Evolutionary conservation across 1,140 invertebrate species (phyloP).

Genomic region (Pseudachorutes palmiensis): DNA sequence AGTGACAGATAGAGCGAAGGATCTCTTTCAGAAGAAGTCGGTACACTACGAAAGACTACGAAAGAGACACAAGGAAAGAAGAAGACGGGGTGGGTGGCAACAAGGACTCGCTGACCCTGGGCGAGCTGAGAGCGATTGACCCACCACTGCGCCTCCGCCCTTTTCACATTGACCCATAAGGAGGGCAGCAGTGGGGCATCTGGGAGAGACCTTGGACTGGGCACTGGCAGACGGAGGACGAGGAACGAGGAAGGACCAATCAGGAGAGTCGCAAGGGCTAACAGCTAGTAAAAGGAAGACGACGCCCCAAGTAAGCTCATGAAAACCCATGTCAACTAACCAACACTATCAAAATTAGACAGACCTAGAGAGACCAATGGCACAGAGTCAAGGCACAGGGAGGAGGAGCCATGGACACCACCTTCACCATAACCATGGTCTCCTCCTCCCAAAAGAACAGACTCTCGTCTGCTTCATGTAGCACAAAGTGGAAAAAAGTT

Average conservation of each 20-base stretch:
- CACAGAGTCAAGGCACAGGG: background rate
- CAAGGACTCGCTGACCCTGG: constrained; percentile 21
- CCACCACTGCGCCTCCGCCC: constrained; percentile 4
- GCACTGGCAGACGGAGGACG: constrained; percentile 23
- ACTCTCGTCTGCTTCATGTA: background rate
- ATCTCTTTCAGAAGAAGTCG: constrained; percentile 11
- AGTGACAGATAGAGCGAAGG: constrained; percentile 32
- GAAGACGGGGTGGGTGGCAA: constrained; percentile 34
- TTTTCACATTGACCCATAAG: background rate
- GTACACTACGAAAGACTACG: background rate
- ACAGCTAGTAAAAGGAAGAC: constrained; percentile 38
- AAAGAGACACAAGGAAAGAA: constrained; percentile 41
- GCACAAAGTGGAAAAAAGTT: background rate
- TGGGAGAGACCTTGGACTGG: background rate
- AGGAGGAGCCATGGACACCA: too few species aligned
- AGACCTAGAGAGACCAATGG: background rate
- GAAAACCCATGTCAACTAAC: background rate
- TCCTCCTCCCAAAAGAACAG: background rate
- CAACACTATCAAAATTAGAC: background rate
- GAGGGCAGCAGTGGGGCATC: background rate
- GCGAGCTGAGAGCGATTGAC: background rate
- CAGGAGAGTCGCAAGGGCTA: constrained; percentile 31
- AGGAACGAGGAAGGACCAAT: constrained; percentile 34
- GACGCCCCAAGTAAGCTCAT: constrained; percentile 14
- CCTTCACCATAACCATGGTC: too few species aligned